phyloP scores from a whole-genome alignment of 30 jellyfish, hydroid and myxozoan genomes.

The Pseudorhiza aurosa region DNA sequence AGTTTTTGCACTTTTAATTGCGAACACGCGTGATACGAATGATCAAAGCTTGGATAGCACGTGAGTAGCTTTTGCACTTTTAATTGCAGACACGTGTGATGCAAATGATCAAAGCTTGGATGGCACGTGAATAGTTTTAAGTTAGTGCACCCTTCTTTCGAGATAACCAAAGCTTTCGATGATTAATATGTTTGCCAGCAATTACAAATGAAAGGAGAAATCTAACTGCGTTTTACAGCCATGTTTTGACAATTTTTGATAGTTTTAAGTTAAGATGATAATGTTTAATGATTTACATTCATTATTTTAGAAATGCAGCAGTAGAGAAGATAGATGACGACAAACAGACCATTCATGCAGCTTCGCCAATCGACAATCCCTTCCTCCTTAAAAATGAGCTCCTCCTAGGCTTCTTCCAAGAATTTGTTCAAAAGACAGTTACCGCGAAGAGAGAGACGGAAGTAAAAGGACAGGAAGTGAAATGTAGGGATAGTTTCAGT shows the following conservation, averaged over 20 bases:
- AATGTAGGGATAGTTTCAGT: slow-evolving; percentile 23
- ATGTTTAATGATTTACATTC: too few relatives aligned
- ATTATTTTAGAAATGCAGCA: background rate
- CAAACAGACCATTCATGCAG: slow-evolving; percentile 1
- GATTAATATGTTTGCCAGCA: too few relatives aligned
- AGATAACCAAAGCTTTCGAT: too few relatives aligned
- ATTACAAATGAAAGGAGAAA: too few relatives aligned
- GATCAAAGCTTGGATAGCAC: background rate
- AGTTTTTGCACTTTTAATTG: slow-evolving; percentile 37
- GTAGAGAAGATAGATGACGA: slow-evolving; percentile 1
- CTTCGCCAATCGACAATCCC: slow-evolving; percentile 80
- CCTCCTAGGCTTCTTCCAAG: slow-evolving; percentile 79
- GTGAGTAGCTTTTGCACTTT: slow-evolving; percentile 19
- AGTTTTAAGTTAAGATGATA: too few relatives aligned
- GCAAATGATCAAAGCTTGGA: background rate
- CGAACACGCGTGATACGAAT: background rate
- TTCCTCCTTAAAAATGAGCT: slow-evolving; percentile 67
- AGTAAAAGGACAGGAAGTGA: slow-evolving; percentile 5
- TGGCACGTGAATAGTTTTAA: slow-evolving; percentile 5
- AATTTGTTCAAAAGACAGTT: slow-evolving; percentile 69
- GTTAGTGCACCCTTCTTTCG: too few relatives aligned
- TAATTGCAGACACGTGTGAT: background rate
- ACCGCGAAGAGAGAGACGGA: slow-evolving; percentile 25
- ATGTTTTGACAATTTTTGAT: too few relatives aligned
- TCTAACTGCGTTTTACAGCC: too few relatives aligned